Conservation (phyloP, 2,797 vertebrate species). For the Loriculus beryllinus region DNA sequence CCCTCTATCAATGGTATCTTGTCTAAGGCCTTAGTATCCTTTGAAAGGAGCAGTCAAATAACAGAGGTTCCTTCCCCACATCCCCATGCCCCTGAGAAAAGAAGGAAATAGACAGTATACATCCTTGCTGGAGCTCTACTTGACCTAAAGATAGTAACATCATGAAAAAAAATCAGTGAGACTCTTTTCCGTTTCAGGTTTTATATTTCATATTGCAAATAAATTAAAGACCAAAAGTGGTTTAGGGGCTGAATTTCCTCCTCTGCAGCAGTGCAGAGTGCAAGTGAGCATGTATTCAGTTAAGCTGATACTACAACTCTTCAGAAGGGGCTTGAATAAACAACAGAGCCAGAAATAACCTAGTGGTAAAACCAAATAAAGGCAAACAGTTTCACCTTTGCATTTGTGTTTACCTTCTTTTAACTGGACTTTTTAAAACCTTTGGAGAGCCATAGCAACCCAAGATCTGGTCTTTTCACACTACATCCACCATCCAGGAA, state of each 20-base stretch:
- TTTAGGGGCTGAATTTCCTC: background rate
- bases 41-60: background rate
- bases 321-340: background rate
- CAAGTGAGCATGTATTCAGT: background rate
- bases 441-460: background rate
- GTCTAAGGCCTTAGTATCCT: background rate
- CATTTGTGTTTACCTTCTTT: background rate
- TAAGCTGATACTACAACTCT: background rate
- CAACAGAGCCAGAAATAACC: background rate
- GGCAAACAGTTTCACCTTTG: slow-evolving; percentile 1
- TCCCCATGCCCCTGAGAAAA: background rate
- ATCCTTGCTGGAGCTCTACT: background rate
- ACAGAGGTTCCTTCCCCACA: background rate
- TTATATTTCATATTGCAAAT: background rate
- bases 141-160: background rate
- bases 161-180: background rate
- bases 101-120: background rate
- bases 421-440: background rate
- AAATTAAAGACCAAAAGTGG: background rate
- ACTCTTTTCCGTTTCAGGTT: background rate
- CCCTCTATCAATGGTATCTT: background rate
- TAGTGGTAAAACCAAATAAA: slow-evolving; percentile 6
- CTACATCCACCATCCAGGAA: background rate
- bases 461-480: background rate
- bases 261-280: background rate